These are phyloP conservation scores for Probosciger aterrimus DNA, from an alignment of 2,113 vertebrate genomes.

Conservation along the genomic window DNA sequence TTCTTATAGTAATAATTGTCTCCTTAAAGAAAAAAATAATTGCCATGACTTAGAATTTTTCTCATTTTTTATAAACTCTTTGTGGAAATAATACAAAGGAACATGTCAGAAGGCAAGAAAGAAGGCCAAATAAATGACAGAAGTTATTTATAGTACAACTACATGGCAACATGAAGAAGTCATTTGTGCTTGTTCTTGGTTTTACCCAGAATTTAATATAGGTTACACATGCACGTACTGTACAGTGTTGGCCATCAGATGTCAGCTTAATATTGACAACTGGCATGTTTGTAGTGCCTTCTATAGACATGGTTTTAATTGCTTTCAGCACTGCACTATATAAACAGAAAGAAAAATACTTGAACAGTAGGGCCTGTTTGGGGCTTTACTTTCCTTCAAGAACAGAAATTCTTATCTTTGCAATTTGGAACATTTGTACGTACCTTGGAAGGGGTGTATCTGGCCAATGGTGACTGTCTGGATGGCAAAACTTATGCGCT, in stretches of 20 bases:
- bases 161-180: neutral
- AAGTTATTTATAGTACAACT: neutral
- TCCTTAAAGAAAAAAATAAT: neutral
- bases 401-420: neutral
- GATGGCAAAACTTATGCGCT: neutral
- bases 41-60: neutral
- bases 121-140: neutral
- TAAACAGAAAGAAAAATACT: neutral
- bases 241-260: neutral
- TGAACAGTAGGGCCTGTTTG: neutral
- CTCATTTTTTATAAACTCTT: neutral
- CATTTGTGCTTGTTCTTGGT: neutral
- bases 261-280: neutral
- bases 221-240: neutral
- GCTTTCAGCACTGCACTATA: neutral
- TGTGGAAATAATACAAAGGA: neutral
- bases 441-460: neutral
- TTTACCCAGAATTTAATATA: neutral
- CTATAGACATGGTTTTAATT: neutral
- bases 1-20: neutral
- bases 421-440: neutral
- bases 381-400: neutral
- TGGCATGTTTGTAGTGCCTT: neutral
- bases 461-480: neutral
- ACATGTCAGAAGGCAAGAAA: neutral